phyloP scores from a whole-genome alignment of 2,113 vertebrate species.

The Hippopotamus amphibius region DNA sequence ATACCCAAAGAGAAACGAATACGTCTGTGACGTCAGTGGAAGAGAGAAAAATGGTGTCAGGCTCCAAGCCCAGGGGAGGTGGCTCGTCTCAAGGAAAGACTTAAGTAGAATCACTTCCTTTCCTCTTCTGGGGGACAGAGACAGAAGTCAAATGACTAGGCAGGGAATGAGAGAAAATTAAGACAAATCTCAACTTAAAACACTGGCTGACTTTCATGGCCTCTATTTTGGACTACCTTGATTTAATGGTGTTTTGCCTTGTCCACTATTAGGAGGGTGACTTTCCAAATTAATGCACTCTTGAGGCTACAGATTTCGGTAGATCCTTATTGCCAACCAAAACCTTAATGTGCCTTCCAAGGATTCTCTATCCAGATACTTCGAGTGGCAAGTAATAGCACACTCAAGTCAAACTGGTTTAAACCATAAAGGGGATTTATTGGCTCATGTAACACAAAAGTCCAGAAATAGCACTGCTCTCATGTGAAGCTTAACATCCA shows the following conservation, averaged over 20 bases:
- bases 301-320: background rate
- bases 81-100: constrained; percentile 42
- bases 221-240: background rate
- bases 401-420: constrained; percentile 45
- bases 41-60: constrained; percentile 56
- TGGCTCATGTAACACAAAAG: background rate
- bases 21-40: constrained; percentile 43
- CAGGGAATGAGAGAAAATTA: background rate
- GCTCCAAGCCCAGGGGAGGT: constrained; percentile 14
- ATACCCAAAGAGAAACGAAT: constrained; percentile 64
- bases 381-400: constrained; percentile 44
- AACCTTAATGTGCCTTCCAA: background rate
- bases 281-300: background rate
- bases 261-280: background rate
- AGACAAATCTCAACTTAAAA: constrained; percentile 22
- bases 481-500: background rate
- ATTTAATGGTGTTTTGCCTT: background rate
- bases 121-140: constrained; percentile 39
- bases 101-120: constrained; percentile 63
- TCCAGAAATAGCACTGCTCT: constrained; percentile 45
- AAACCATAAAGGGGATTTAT: background rate
- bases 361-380: background rate
- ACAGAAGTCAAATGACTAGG: constrained; percentile 42
- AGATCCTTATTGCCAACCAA: background rate
- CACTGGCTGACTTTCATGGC: background rate